A percentile compares a stretch with the other conserved stretches of the same genome.
Conservation (phyloP, 1,140 invertebrate species). For the Hyposmocoma kahamanoa region DNA sequence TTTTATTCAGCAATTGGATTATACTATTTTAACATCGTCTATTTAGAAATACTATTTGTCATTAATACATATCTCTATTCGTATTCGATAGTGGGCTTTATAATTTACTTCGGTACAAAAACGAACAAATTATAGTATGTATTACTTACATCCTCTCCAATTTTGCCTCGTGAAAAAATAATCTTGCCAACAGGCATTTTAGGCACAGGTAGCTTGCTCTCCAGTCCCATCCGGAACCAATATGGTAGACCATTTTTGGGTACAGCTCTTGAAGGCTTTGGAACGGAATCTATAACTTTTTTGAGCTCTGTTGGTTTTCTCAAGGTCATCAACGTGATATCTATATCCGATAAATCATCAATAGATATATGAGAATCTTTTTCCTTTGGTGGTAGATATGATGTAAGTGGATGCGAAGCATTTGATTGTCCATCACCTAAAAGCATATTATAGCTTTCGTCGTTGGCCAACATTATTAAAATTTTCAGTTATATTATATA, state of each 20-base stretch:
- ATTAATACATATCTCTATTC: no score
- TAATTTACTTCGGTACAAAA: no score
- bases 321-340: slow-evolving; percentile 50
- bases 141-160: slow-evolving; percentile 64
- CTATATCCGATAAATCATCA: slow-evolving; percentile 35
- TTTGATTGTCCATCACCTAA: no score
- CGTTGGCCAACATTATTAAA: no score
- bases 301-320: slow-evolving; percentile 63
- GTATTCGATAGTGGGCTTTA: no score
- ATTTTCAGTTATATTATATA: no score
- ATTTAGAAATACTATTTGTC: no score
- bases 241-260: slow-evolving; percentile 63
- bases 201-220: slow-evolving; percentile 60
- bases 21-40: no score
- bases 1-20: no score
- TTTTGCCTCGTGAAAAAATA: slow-evolving; percentile 58
- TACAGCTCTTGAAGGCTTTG: slow-evolving; percentile 54
- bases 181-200: slow-evolving; percentile 59
- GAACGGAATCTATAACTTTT: slow-evolving; percentile 61
- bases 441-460: no score
- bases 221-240: slow-evolving; percentile 58
- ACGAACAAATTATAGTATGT: no score
- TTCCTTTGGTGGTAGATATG: neutral
- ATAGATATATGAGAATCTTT: slow-evolving; percentile 14
- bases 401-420: no score